Conservation (phyloP, 2,797 vertebrate species). For the Pseudochirops cupreus region DNA sequence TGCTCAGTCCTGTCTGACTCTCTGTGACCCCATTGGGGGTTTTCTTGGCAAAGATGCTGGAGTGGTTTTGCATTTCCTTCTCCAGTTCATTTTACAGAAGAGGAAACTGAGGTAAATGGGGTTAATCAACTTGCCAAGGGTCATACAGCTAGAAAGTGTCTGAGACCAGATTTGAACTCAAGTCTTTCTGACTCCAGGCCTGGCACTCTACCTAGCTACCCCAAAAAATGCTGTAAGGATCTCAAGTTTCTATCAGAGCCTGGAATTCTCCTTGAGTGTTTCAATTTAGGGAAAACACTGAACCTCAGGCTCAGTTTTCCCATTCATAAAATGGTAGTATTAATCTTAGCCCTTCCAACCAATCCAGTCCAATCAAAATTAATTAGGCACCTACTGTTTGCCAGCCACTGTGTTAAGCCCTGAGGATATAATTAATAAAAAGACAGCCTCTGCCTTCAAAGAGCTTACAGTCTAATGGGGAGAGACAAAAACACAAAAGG, state of each 20-base stretch:
- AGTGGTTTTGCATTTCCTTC: background rate
- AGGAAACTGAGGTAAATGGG: background rate
- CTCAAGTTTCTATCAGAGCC: background rate
- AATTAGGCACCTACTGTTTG: background rate
- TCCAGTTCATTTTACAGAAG: background rate
- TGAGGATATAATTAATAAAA: background rate
- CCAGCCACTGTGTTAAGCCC: background rate
- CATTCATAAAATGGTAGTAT: background rate
- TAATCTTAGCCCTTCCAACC: background rate
- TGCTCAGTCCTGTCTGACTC: too few relatives aligned
- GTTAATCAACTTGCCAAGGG: background rate
- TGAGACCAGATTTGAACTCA: background rate
- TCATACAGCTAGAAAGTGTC: background rate
- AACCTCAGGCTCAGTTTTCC: background rate
- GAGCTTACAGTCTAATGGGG: background rate
- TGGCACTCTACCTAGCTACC: background rate
- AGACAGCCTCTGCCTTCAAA: background rate
- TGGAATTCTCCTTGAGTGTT: background rate
- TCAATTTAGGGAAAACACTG: background rate
- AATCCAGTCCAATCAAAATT: background rate
- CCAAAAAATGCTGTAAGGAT: background rate
- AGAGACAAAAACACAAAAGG: background rate
- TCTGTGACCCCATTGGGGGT: background rate
- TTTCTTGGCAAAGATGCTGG: background rate
- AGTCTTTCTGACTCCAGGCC: background rate